Evolutionary conservation across 2,888 invertebrate genomes (phyloP), one percentile per base, ranked within the genome.

Genomic region (Philereme transversata): DNA sequence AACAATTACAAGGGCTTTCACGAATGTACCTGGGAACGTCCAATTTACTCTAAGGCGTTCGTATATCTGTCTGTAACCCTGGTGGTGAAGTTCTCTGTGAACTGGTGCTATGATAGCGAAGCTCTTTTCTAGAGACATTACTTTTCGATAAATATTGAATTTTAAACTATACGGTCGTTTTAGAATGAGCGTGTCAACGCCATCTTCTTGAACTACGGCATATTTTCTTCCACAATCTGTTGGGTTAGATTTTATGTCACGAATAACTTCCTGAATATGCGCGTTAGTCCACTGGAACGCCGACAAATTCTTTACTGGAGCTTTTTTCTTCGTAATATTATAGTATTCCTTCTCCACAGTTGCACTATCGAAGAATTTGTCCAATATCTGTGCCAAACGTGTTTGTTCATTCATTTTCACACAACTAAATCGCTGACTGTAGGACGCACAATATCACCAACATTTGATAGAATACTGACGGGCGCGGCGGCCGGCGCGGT

Each of bases 41-140:
- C 53, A 59, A 4, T 10, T 5, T 44, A n/a, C 22, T 53, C 1
- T 49, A 9, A 52, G 10, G 4, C 9, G 0, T 1, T 4, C 6
- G 9, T 7, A 35, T 4, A 52, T 43, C 1, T 5, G 9, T 6
- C 10, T 36, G 34, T 52, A 47, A 8, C 34, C 51, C 43, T 43
- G 4, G 36, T 59, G 59, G 11, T 10, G 34, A 5, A 53, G n/a
- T 9, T 45, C 4, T 11, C 59, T 53, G 45, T 59, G 59, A 8
- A 22, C 49, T 45, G 38, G 10, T 34, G 49, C 22, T 0, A 59
- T 0, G 10, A 59, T 34, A 4, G 49, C 53, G 5, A 49, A 59
- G 9, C 59, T 59, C 5, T 59, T 53, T 49, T 59, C 57, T 4
- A 41, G 5, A 8, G 40, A 8, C 46, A 58, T 43, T 40, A 58